These are phyloP conservation scores for Anarhynchus alexandrinus DNA, from an alignment of 2,113 vertebrate genomes.

Conservation along the genomic window DNA sequence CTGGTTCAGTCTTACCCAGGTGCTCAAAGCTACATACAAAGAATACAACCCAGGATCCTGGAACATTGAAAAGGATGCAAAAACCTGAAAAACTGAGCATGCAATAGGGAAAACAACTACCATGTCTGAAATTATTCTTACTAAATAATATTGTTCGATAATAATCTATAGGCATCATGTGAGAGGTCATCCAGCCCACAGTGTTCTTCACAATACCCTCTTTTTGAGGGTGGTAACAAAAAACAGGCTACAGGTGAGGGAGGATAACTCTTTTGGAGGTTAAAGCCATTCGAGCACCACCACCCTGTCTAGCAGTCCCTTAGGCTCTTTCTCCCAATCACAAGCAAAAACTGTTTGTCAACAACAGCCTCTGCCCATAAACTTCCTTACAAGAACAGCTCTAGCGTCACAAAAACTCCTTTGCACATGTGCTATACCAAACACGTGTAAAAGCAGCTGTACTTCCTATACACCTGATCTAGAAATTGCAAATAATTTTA, in stretches of 20 bases:
- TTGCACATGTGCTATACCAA: not conserved
- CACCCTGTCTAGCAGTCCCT: not conserved
- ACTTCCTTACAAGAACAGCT: not conserved
- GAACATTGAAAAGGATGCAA: not conserved
- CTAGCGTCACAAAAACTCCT: not conserved
- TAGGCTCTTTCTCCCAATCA: not conserved
- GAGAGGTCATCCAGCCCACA: not conserved
- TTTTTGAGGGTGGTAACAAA: not conserved
- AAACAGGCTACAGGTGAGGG: not conserved
- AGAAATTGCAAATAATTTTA: not conserved
- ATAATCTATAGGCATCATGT: not conserved
- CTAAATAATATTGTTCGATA: not conserved
- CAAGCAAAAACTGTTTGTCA: not conserved
- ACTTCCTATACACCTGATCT: not conserved
- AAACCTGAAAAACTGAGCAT: not conserved
- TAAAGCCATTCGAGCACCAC: not conserved
- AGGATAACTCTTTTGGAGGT: not conserved
- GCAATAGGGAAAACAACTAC: not conserved
- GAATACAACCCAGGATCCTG: not conserved
- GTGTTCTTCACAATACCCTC: not conserved
- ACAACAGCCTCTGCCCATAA: not conserved
- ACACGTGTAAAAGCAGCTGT: not conserved
- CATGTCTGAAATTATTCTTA: not conserved
- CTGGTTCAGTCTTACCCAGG: not conserved
- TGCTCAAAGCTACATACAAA: not conserved